Conservation (phyloP, 2,888 invertebrate genomes). For the Lumbricus terrestris region DNA sequence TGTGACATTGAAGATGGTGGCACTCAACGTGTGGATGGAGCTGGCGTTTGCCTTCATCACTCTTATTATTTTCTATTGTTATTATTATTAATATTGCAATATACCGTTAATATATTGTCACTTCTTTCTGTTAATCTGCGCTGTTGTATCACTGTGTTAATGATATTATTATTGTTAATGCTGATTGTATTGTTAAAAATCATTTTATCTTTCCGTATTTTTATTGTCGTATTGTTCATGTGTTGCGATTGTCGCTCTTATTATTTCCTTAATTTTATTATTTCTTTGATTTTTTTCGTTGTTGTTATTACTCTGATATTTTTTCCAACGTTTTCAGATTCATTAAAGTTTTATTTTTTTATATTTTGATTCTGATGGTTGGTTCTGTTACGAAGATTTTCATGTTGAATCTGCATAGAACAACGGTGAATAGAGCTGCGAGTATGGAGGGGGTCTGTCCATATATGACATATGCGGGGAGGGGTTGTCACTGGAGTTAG, state of each 20-base stretch:
- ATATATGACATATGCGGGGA: too few relatives aligned
- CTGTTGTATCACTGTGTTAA: background rate
- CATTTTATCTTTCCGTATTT: background rate
- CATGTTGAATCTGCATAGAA: background rate
- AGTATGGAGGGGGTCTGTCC: too few relatives aligned
- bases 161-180: slow-evolving; percentile 3
- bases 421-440: background rate
- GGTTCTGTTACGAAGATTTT: background rate
- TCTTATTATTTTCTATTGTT: background rate
- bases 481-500: too few relatives aligned
- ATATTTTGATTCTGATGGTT: background rate
- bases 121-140: background rate
- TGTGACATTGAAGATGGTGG: background rate
- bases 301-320: background rate
- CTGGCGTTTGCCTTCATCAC: background rate
- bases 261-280: background rate
- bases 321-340: background rate
- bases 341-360: background rate
- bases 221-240: background rate
- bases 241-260: background rate
- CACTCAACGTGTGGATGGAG: background rate
- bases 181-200: background rate
- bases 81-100: background rate
- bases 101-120: background rate
- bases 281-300: background rate